Evolutionary conservation across 2,113 vertebrate genomes (phyloP).

Genomic region (Phrynosoma platyrhinos): DNA sequence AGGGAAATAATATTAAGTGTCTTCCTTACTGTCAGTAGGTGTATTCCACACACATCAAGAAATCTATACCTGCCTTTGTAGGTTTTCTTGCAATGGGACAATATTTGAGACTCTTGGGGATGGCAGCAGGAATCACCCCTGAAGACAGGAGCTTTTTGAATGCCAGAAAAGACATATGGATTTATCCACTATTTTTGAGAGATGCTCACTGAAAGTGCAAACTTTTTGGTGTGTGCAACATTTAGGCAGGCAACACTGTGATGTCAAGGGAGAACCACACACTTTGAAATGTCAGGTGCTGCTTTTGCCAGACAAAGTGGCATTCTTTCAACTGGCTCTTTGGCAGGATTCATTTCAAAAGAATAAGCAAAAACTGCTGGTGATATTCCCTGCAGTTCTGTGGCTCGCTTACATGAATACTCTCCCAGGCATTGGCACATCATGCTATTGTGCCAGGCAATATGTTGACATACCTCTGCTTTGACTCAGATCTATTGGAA

Average conservation of each 20-base stretch:
- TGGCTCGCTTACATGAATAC: background rate
- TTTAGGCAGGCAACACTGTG: background rate
- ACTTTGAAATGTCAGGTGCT: background rate
- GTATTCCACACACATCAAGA: background rate
- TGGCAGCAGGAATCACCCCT: background rate
- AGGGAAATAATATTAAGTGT: rapidly evolving
- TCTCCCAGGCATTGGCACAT: too few species aligned
- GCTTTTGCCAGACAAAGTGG: background rate
- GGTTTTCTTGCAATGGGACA: background rate
- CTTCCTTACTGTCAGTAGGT: background rate
- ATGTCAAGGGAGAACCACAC: background rate
- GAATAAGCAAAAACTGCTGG: background rate
- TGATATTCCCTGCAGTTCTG: background rate
- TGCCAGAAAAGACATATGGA: background rate
- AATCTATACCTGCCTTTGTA: too few species aligned
- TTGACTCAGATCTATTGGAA: background rate
- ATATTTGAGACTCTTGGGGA: background rate
- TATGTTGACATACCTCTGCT: background rate
- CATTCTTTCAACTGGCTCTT: background rate
- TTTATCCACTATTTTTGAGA: background rate
- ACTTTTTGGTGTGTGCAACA: background rate
- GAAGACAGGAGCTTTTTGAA: background rate
- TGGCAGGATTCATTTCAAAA: background rate
- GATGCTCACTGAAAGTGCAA: background rate
- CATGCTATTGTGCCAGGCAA: background rate